Conservation (phyloP, 1,140 invertebrate species). For the Cherax quadricarinatus region DNA sequence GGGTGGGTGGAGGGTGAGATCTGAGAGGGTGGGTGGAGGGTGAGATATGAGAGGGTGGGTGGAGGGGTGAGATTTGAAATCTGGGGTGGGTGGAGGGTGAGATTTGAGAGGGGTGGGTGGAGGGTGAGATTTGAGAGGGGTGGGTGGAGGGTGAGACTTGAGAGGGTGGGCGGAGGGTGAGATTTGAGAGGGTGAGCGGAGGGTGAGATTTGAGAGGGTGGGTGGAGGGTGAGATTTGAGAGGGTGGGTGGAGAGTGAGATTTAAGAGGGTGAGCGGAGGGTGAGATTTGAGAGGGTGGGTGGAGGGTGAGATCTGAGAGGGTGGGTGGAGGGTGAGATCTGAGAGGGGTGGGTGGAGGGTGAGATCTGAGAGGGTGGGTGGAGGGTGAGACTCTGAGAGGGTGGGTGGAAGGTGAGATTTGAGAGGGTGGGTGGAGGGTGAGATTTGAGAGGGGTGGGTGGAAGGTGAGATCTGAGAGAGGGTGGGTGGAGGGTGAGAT, state of each 20-base stretch:
- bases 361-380: not conserved
- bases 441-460: too few species aligned
- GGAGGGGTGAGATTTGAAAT: not conserved
- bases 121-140: not conserved
- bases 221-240: not conserved
- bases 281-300: not conserved
- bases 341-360: too few species aligned
- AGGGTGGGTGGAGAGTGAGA: too few species aligned
- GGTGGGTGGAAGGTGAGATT: too few species aligned
- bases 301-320: not conserved
- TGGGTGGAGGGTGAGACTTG: not conserved
- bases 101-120: not conserved
- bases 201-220: not conserved
- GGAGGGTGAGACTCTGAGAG: not conserved
- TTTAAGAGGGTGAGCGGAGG: not conserved
- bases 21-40: too few species aligned
- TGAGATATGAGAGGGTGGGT: not conserved
- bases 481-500: not conserved
- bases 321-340: not conserved
- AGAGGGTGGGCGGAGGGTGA: not conserved
- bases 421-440: not conserved
- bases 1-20: not conserved
- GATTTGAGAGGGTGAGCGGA: too few species aligned
- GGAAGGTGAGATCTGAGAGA: too few species aligned
- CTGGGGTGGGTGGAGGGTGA: too few species aligned